A percentile compares a stretch with the other conserved stretches of the same genome.
These are phyloP conservation scores for Patella vulgata DNA, from an alignment of 1,140 invertebrate species.

Conservation along the genomic window DNA sequence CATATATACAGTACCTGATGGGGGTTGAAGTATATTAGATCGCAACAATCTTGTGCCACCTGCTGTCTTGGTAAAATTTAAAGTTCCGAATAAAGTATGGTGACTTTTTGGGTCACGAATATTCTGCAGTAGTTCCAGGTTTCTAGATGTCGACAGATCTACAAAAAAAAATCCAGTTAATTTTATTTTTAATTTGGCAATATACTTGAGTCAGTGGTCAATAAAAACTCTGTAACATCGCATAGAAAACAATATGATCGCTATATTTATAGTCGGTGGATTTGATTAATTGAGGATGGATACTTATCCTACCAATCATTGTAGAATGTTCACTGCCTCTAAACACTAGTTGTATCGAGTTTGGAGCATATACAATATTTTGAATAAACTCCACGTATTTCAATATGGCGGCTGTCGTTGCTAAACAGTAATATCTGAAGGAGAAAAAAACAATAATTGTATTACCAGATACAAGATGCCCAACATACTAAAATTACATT, in stretches of 20 bases:
- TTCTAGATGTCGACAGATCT: conserved; percentile 68
- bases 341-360: conserved; percentile 84
- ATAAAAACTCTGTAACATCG: too few relatives aligned
- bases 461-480: too few relatives aligned
- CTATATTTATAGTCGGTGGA: too few relatives aligned
- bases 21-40: conserved; percentile 85
- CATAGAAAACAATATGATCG: too few relatives aligned
- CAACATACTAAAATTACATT: too few relatives aligned
- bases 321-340: conserved; percentile 84
- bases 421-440: conserved; percentile 81
- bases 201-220: too few relatives aligned
- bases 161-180: conserved; percentile 63
- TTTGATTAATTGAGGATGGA: too few relatives aligned
- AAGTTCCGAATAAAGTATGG: conserved; percentile 75
- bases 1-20: too few relatives aligned
- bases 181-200: too few relatives aligned
- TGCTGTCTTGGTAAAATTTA: conserved; percentile 83
- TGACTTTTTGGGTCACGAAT: conserved; percentile 62
- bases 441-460: neutral
- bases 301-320: conserved; percentile 77
- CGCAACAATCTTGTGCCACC: conserved; percentile 81
- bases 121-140: conserved; percentile 79
- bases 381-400: conserved; percentile 86
- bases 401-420: conserved; percentile 81
- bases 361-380: conserved; percentile 79